These are phyloP conservation scores for Cettia cetti DNA, from an alignment of 2,113 vertebrate species.

Conservation along the genomic window DNA sequence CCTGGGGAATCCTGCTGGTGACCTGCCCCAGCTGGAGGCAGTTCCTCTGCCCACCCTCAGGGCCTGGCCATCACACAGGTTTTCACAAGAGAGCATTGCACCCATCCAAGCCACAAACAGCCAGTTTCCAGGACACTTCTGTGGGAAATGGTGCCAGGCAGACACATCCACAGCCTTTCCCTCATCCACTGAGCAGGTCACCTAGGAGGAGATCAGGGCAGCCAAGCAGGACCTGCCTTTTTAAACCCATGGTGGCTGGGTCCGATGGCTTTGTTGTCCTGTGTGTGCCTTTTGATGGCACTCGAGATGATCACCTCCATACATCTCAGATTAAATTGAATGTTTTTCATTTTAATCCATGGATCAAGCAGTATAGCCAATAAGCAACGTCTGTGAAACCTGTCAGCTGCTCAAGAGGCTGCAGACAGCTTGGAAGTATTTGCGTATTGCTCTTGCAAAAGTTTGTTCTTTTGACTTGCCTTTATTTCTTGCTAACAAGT, in stretches of 20 bases:
- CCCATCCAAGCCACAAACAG: not conserved
- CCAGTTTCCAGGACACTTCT: not conserved
- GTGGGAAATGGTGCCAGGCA: not conserved
- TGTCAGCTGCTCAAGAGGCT: slow-evolving; percentile 21
- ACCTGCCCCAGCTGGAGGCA: not conserved
- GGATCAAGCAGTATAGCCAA: not conserved
- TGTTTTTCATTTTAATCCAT: not conserved
- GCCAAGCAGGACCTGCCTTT: not conserved
- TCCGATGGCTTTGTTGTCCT: not conserved
- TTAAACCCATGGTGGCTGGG: rapidly evolving
- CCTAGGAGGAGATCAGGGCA: not conserved
- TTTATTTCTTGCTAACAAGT: not conserved
- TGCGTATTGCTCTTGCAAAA: not conserved
- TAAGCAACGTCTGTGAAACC: not conserved
- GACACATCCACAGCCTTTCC: not conserved
- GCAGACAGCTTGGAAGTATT: slow-evolving; percentile 4
- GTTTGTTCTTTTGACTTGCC: not conserved
- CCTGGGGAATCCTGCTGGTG: not conserved
- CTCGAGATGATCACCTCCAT: not conserved
- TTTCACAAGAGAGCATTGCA: rapidly evolving
- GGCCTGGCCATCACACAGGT: not conserved
- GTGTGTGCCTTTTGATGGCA: not conserved
- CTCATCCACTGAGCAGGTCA: rapidly evolving
- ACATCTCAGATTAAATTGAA: not conserved
- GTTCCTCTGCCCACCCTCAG: not conserved